Conservation (phyloP, 2,888 invertebrate genomes). For the Neuroscelio doddi region DNA sequence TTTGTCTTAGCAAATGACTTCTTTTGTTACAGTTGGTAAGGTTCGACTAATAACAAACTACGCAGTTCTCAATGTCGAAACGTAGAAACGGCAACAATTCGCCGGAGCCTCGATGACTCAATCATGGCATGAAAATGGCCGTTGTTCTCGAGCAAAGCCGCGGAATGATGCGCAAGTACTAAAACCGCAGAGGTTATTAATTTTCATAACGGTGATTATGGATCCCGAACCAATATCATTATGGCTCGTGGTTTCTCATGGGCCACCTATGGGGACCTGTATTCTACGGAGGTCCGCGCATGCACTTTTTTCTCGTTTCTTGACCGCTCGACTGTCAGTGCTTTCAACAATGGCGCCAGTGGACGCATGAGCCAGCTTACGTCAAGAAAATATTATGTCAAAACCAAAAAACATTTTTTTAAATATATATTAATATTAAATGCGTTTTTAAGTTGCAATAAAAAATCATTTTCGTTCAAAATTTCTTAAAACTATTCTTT, state of each 20-base stretch:
- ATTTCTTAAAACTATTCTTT: too few species aligned
- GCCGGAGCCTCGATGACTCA: constrained; percentile 50
- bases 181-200: constrained; percentile 66
- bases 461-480: too few species aligned
- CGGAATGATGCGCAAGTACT: constrained; percentile 47
- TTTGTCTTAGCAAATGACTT: too few species aligned
- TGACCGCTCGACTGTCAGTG: constrained; percentile 54
- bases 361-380: constrained; percentile 59
- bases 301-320: constrained; percentile 41
- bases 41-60: too few species aligned
- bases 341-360: constrained; percentile 65
- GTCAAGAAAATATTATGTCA: constrained; percentile 16
- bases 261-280: constrained; percentile 57
- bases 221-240: constrained; percentile 63
- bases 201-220: constrained; percentile 65
- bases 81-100: constrained; percentile 23
- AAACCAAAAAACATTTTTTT: not conserved
- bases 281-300: constrained; percentile 19
- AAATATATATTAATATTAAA: too few species aligned
- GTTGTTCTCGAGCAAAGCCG: constrained; percentile 41
- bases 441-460: too few species aligned
- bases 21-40: too few species aligned
- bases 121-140: constrained; percentile 52
- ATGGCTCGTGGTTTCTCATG: constrained; percentile 55
- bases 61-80: too few species aligned